A percentile compares a stretch with the other conserved stretches of the same genome.
These are phyloP conservation scores for Corythoichthys intestinalis DNA, from an alignment of 2,113 vertebrate genomes.

Conservation along the genomic window DNA sequence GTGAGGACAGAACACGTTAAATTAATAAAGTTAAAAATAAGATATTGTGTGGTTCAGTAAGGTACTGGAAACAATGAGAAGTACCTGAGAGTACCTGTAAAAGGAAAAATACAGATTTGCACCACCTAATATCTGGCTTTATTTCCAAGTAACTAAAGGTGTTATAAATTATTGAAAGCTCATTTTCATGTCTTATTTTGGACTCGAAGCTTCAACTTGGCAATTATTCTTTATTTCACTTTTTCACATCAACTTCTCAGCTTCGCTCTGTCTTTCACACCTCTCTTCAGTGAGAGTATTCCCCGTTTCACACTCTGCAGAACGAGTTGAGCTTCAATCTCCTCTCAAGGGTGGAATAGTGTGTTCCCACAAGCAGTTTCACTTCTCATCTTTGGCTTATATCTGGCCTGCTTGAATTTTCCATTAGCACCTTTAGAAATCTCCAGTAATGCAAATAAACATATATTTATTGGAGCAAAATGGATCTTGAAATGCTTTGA, in stretches of 20 bases:
- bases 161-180: neutral
- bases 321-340: slow-evolving; percentile 3
- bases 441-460: neutral
- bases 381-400: slow-evolving; percentile 22
- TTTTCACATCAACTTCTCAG: neutral
- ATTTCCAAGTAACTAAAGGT: neutral
- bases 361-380: slow-evolving; percentile 13
- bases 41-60: too few relatives aligned
- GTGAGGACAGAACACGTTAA: too few relatives aligned
- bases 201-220: neutral
- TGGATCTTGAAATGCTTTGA: neutral
- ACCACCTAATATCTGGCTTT: neutral
- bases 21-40: too few relatives aligned
- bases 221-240: neutral
- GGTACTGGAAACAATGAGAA: too few relatives aligned
- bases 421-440: neutral
- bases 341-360: slow-evolving; percentile 5
- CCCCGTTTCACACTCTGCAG: slow-evolving; percentile 15
- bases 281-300: neutral
- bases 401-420: slow-evolving; percentile 12
- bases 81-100: too few relatives aligned
- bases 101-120: too few relatives aligned
- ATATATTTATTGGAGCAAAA: slow-evolving; percentile 8
- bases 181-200: neutral
- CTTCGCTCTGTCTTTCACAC: slow-evolving; percentile 5